phyloP scores from a whole-genome alignment of 2,888 invertebrate genomes.

The Ceramica pisi region DNA sequence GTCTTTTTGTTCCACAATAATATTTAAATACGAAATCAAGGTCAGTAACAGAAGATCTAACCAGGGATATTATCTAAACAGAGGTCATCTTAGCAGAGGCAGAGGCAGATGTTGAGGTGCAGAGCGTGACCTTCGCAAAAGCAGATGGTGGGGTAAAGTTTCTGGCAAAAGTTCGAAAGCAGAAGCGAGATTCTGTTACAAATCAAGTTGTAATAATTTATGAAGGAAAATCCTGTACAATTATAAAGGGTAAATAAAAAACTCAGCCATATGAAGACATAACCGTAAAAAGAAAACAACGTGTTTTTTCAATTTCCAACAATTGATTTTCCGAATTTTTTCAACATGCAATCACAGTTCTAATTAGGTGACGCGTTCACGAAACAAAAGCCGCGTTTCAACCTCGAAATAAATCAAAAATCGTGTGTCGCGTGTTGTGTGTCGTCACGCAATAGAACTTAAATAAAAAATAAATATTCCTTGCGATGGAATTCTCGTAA shows the following conservation, averaged over 20 bases:
- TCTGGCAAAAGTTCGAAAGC: no score
- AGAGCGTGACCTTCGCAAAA: neutral
- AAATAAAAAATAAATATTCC: constrained; percentile 69
- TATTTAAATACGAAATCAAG: neutral
- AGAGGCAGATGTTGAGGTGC: neutral
- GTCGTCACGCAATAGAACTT: constrained; percentile 83
- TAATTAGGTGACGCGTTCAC: constrained; percentile 74
- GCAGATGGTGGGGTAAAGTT: neutral
- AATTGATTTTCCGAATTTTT: constrained; percentile 50
- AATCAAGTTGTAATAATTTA: no score
- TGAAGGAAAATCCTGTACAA: no score
- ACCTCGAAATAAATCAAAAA: constrained; percentile 79
- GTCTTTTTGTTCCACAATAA: constrained; percentile 9
- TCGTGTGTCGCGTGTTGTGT: constrained; percentile 79
- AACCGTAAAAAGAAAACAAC: constrained; percentile 25
- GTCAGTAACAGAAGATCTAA: neutral
- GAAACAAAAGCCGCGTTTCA: constrained; percentile 73
- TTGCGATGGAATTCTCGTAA: constrained; percentile 71
- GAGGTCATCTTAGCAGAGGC: neutral
- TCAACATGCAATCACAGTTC: constrained; percentile 70
- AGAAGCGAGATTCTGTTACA: no score
- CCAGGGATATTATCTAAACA: neutral
- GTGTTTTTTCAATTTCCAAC: constrained; percentile 58
- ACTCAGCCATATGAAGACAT: constrained; percentile 19
- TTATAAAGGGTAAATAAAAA: neutral